A percentile compares a stretch with the other conserved stretches of the same genome.
Conservation (phyloP, 2,797 vertebrate genomes). For the Kryptopterus vitreolus region DNA sequence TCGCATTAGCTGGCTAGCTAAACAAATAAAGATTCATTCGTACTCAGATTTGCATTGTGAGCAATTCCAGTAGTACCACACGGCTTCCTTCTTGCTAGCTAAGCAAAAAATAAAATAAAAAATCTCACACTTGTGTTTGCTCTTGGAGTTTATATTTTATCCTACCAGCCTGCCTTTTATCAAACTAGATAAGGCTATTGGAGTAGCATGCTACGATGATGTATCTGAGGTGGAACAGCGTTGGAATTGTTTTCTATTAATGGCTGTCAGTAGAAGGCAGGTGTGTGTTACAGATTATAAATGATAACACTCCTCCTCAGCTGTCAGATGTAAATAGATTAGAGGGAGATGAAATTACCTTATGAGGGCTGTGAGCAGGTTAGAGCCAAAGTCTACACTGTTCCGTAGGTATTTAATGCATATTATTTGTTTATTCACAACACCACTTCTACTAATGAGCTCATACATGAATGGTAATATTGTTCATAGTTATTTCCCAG, state of each 20-base stretch:
- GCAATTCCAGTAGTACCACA: neutral
- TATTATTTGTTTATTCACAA: neutral
- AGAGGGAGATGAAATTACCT: neutral
- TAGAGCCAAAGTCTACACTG: neutral
- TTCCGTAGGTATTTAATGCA: neutral
- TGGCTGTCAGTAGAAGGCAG: neutral
- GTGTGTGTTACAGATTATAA: neutral
- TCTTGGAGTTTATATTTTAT: neutral
- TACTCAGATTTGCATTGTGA: neutral
- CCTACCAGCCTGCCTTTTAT: neutral
- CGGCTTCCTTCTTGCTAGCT: neutral
- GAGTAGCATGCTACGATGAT: neutral
- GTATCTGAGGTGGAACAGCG: neutral
- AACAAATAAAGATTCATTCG: neutral
- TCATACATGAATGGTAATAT: neutral
- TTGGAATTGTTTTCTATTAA: slow-evolving; percentile 5
- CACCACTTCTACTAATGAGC: neutral
- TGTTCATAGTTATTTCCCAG: neutral
- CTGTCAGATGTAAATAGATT: neutral
- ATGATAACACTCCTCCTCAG: neutral
- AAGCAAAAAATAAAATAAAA: neutral
- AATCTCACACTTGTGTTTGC: neutral
- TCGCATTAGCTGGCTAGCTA: neutral
- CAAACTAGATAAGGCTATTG: neutral
- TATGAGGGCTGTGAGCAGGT: neutral